Conservation (phyloP, 2,888 invertebrate genomes). For the Drosophila eohydei region DNA sequence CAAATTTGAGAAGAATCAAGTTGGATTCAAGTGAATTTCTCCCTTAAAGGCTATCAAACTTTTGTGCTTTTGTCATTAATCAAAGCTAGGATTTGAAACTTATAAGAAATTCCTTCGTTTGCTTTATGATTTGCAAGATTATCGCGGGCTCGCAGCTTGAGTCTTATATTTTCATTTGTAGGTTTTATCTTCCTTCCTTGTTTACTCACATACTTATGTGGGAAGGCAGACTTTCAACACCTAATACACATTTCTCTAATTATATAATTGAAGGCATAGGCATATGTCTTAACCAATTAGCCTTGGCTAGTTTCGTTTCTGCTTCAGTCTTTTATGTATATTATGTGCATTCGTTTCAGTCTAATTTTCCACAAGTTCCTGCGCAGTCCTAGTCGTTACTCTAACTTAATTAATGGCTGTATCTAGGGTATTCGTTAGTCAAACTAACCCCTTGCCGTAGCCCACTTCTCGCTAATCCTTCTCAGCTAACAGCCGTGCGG, state of each 20-base stretch:
- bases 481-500: slow-evolving; percentile 14
- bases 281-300: no score
- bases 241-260: no score
- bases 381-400: background rate
- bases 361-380: background rate
- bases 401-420: background rate
- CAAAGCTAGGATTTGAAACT: background rate
- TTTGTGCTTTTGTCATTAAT: background rate
- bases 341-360: no score
- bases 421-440: slow-evolving; percentile 1
- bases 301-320: background rate
- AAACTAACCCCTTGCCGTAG: no score
- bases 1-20: slow-evolving; percentile 1
- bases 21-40: slow-evolving; percentile 2
- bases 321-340: no score
- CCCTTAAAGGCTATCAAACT: background rate
- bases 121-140: background rate
- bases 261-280: no score
- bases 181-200: no score
- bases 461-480: slow-evolving; percentile 28
- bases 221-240: no score
- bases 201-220: no score
- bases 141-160: background rate
- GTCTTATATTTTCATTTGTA: no score
- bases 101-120: background rate